Conservation (phyloP, 2,113 vertebrate species). For the Camarhynchus parvulus region DNA sequence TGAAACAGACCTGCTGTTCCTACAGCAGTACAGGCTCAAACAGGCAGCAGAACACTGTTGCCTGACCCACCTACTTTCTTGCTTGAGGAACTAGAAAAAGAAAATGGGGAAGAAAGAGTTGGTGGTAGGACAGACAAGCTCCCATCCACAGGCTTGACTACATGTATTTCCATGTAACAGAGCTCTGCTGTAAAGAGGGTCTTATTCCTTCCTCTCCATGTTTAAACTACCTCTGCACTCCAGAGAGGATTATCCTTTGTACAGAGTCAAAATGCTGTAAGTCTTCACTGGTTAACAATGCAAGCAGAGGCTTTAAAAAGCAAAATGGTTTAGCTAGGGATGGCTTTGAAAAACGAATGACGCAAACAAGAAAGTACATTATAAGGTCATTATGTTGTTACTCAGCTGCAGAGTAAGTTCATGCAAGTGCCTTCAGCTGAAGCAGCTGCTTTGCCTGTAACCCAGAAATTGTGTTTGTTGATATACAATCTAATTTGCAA, state of each 20-base stretch:
- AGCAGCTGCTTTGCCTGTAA: neutral
- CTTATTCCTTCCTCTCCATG: neutral
- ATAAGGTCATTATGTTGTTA: neutral
- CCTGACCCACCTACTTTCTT: neutral
- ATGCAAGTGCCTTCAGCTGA: neutral
- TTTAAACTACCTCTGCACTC: neutral
- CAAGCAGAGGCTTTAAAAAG: neutral
- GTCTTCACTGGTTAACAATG: neutral
- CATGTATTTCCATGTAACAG: neutral
- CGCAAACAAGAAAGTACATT: neutral
- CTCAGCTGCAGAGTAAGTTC: slow-evolving; percentile 10
- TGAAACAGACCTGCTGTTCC: neutral
- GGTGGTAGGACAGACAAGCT: neutral
- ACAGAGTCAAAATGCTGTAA: neutral
- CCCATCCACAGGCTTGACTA: neutral
- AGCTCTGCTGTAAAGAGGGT: neutral
- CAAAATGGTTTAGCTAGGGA: neutral
- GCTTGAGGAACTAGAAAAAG: neutral
- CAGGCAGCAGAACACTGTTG: neutral
- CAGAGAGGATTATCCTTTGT: neutral
- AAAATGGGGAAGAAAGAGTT: neutral
- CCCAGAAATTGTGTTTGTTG: neutral
- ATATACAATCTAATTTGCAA: neutral
- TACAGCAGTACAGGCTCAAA: neutral
- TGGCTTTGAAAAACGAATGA: neutral